Evolutionary conservation across 2,797 vertebrate species (phyloP).

Genomic region (Anolis apletophallus): DNA sequence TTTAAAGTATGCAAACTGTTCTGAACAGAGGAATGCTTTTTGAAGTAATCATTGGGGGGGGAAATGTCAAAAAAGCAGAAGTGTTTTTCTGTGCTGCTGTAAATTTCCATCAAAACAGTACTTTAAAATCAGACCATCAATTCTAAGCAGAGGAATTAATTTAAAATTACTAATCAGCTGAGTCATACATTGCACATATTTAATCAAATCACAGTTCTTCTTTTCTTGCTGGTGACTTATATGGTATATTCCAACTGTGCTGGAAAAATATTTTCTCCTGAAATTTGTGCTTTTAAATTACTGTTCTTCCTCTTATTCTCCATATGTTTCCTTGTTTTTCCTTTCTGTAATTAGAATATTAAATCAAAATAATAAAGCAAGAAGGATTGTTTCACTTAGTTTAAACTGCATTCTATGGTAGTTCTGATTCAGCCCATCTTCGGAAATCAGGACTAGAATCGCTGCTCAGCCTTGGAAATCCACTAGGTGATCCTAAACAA

Average conservation of each 20-base stretch:
- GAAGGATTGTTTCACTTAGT: conserved; percentile 21
- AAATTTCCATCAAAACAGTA: neutral
- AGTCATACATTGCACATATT: conserved; percentile 8
- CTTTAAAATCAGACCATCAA: neutral
- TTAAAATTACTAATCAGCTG: conserved; percentile 18
- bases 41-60: neutral
- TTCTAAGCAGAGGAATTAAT: conserved; percentile 3
- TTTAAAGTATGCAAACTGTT: neutral
- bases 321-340: conserved; percentile 33
- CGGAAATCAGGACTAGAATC: no score
- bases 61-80: neutral
- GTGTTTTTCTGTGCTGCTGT: neutral
- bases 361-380: conserved; percentile 23
- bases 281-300: conserved; percentile 42
- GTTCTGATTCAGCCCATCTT: no score
- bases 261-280: neutral
- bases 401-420: neutral
- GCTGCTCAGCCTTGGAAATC: no score
- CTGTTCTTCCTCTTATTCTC: conserved; percentile 33
- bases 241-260: neutral
- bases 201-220: conserved; percentile 1
- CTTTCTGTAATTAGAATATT: conserved; percentile 38
- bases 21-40: neutral
- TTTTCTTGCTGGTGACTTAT: conserved; percentile 12
- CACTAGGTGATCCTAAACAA: no score